Percentiles rank a stretch among this genome's conserved stretches.
phyloP scores from a whole-genome alignment of 1,140 invertebrate genomes.

The Zaprionus camerounensis region DNA sequence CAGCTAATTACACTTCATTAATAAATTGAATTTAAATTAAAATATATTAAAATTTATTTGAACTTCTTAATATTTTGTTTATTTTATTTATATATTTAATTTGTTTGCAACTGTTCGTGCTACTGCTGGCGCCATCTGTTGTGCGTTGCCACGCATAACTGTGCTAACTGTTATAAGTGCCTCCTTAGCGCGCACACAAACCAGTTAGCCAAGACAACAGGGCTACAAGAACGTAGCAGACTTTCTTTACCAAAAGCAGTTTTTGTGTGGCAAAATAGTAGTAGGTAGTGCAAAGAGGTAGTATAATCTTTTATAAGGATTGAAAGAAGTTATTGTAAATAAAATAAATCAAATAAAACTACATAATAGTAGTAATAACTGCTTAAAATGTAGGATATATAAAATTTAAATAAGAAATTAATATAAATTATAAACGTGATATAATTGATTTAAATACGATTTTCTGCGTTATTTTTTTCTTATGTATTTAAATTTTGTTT shows the following conservation, averaged over 20 bases:
- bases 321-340: too few species aligned
- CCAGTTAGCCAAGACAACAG: constrained; percentile 23
- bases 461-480: too few species aligned
- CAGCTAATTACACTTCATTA: neutral
- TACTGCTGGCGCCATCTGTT: constrained; percentile 60
- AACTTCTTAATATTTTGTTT: neutral
- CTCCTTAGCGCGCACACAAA: constrained; percentile 37
- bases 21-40: neutral
- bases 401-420: too few species aligned
- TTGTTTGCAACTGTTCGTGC: neutral
- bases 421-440: too few species aligned
- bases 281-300: neutral
- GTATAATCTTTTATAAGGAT: neutral
- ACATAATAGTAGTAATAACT: too few species aligned
- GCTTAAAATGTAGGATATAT: too few species aligned
- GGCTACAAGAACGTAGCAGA: constrained; percentile 12
- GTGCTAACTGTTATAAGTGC: constrained; percentile 37
- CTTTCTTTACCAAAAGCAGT: neutral
- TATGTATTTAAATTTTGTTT: too few species aligned
- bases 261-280: neutral
- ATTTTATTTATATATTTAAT: neutral
- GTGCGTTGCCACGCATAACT: constrained; percentile 17
- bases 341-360: too few species aligned
- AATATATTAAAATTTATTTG: neutral
- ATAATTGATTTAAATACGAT: too few species aligned